Percentiles rank a stretch among this genome's conserved stretches.
These are phyloP conservation scores for Oxyruncus cristatus DNA, from an alignment of 2,113 vertebrate genomes.

Conservation along the genomic window DNA sequence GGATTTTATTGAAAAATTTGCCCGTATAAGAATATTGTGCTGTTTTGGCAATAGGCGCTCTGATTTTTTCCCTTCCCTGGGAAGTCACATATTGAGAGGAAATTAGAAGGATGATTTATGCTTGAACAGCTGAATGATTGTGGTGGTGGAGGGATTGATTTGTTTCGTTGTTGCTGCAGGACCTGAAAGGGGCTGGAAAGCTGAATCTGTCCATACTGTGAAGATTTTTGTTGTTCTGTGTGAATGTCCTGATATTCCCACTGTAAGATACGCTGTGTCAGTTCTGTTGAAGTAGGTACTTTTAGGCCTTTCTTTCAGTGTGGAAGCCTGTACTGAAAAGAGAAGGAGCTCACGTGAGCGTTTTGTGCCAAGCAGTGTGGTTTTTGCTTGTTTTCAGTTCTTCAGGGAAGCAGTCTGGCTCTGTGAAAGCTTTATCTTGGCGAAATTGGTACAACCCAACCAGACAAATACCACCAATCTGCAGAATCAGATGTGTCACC, in stretches of 20 bases:
- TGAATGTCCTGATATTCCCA: background rate
- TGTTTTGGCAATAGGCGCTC: slow-evolving; percentile 21
- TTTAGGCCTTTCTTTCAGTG: background rate
- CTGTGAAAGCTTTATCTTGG: slow-evolving; percentile 11
- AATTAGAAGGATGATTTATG: slow-evolving; percentile 59
- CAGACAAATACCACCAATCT: background rate
- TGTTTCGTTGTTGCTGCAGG: background rate
- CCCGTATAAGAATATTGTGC: background rate
- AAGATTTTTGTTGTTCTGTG: background rate
- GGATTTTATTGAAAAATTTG: background rate
- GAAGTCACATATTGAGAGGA: slow-evolving; percentile 29
- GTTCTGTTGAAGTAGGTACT: background rate
- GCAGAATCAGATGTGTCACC: background rate
- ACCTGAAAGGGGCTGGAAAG: background rate
- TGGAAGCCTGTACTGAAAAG: background rate
- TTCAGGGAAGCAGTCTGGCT: background rate
- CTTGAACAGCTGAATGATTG: slow-evolving; percentile 45
- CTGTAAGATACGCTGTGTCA: background rate
- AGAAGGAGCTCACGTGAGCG: background rate
- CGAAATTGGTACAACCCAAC: background rate
- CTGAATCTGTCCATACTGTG: background rate
- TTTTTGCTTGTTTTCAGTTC: slow-evolving; percentile 22
- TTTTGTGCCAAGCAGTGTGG: slow-evolving; percentile 1
- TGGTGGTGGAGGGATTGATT: background rate
- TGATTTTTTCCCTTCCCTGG: slow-evolving; percentile 16